Base-by-base conservation (phyloP, 2,113 vertebrate species). In the Galemys pyrenaicus region DNA sequence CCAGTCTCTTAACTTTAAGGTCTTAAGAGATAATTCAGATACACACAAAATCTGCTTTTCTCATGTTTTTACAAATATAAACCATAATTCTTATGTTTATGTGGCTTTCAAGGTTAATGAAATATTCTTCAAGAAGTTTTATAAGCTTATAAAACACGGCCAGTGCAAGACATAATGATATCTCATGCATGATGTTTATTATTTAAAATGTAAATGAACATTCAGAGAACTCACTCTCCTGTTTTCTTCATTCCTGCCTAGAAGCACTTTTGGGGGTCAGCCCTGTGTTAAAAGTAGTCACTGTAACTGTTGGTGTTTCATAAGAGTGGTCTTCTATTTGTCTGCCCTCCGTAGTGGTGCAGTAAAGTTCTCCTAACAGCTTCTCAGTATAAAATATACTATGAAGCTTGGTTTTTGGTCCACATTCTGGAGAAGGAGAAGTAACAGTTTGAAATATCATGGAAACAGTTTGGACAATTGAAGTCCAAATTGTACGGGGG, bases 21-120 rank as follows among this genome's bases (percentile, higher is more conserved):
- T 81, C 44, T 80, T 77, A 93, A 70, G 17, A 74, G 70, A 71
- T 56, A 87, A 80, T 67, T 81, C 46, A 73, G 37, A 73, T 83
- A 77, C 28, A 4, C 49, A 88, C 51, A 89, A 87, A 86, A 41
- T 17, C 41, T 92, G 11, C 5, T 54, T 83, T 89, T 41, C 77
- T 83, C 75, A 35, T 49, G 24, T 60, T 91, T 93, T 67, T 37
- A 70, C 84, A 95, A 81, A 87, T 77, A 44, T 13, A 89, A 89
- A 60, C 54, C 44, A 71, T 71, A 95, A 96, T 94, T 54, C 7
- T 60, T 82, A 82, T 17, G 37, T 95, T 92, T 91, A 91, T 75
- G n/a, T 75, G 58, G 17, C 62, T 92, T 95, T 96, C 91, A 88
- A 95, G 75, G 19, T 85, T 95, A 95, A 91, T 70, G 58, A 95